Conservation (phyloP, 2,888 invertebrate genomes). For the Empis stercorea region DNA sequence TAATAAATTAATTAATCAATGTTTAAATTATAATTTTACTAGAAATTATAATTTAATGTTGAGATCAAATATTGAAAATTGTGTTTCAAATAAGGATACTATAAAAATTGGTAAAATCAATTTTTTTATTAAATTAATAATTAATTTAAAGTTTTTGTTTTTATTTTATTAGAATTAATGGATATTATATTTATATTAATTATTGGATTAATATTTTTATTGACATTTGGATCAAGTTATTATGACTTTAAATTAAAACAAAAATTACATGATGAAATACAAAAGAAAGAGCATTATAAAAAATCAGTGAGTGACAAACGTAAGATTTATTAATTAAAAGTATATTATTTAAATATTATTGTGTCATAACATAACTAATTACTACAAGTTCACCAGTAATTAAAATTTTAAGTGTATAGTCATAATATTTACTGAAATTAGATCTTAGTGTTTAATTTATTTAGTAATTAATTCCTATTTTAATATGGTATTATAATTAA, state of each 20-base stretch:
- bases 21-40: constrained; percentile 22
- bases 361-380: no score
- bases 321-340: neutral
- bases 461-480: no score
- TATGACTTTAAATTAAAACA: neutral
- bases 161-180: neutral
- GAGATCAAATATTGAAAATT: constrained; percentile 25
- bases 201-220: neutral
- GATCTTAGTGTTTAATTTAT: no score
- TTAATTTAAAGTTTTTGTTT: neutral
- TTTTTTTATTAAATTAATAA: neutral
- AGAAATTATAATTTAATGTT: constrained; percentile 16
- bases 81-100: constrained; percentile 16
- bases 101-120: constrained; percentile 16
- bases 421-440: no score
- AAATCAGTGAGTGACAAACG: neutral
- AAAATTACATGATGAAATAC: neutral
- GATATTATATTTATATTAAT: neutral
- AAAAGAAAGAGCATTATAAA: neutral
- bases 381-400: no score
- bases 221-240: neutral
- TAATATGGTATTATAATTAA: no score
- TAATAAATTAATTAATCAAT: constrained; percentile 21
- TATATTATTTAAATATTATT: no score
- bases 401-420: no score